A percentile compares a stretch with the other conserved stretches of the same genome.
Evolutionary conservation across 2,888 invertebrate genomes (phyloP).

Genomic region (Caenorhabditis sp.): DNA sequence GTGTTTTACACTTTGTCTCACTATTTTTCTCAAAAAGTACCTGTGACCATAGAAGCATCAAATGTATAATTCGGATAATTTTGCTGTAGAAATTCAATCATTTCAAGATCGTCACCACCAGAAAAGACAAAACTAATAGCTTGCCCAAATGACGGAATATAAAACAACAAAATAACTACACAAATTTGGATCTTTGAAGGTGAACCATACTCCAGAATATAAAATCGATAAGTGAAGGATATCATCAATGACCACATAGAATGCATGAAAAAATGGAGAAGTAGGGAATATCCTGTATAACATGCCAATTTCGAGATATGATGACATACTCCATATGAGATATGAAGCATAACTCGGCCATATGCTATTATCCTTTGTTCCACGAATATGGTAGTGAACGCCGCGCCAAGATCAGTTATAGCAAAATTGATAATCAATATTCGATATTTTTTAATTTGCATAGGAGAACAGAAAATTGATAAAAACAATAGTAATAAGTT

Average conservation of each 20-base stretch:
- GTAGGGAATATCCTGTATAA: conserved; percentile 15
- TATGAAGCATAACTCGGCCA: conserved; percentile 18
- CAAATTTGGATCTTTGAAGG: conserved; percentile 10
- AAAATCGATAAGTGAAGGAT: conserved; percentile 23
- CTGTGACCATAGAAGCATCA: conserved; percentile 12
- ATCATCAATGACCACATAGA: conserved; percentile 23
- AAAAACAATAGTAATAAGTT: conserved; percentile 16
- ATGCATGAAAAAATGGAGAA: conserved; percentile 22
- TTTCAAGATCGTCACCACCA: conserved; percentile 11
- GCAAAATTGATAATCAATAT: conserved; percentile 29
- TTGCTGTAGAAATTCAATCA: conserved; percentile 2
- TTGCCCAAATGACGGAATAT: conserved; percentile 20
- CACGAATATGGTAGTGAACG: conserved; percentile 17
- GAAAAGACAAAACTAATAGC: conserved; percentile 20
- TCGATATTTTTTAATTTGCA: conserved; percentile 25
- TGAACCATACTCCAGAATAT: conserved; percentile 10
- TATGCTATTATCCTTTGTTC: conserved; percentile 29
- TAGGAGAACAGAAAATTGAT: conserved; percentile 20
- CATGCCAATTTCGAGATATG: background rate
- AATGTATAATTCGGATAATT: conserved; percentile 24
- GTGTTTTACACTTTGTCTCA: no score
- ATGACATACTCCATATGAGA: conserved; percentile 25
- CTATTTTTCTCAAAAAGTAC: no score
- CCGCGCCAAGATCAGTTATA: conserved; percentile 15
- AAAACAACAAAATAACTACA: background rate